A percentile compares a stretch with the other conserved stretches of the same genome.
Evolutionary conservation across 2,797 vertebrate species (phyloP).

Genomic region (Tenualosa ilisha): DNA sequence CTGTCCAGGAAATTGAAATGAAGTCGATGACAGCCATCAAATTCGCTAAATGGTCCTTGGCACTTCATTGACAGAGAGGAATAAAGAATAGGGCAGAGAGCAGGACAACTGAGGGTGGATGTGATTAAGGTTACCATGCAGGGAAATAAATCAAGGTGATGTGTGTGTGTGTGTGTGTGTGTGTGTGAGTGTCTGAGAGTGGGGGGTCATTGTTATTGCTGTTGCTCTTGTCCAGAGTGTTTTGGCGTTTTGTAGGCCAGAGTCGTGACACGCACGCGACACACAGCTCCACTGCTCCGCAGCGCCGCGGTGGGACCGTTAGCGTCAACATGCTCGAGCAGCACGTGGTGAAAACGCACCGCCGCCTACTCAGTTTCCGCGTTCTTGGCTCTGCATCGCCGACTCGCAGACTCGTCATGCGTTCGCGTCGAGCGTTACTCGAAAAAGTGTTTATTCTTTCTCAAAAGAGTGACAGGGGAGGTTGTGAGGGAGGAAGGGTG

Average conservation of each 20-base stretch:
- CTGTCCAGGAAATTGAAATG: background rate
- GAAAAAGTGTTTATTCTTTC: background rate
- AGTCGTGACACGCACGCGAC: background rate
- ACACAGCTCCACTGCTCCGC: background rate
- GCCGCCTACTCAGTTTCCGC: background rate
- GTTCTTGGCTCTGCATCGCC: background rate
- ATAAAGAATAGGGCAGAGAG: background rate
- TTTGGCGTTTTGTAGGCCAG: background rate
- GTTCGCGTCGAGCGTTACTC: background rate
- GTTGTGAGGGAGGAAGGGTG: background rate
- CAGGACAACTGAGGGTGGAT: background rate
- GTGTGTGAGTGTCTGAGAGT: background rate
- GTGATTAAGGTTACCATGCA: background rate
- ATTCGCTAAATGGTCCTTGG: background rate
- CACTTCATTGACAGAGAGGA: background rate
- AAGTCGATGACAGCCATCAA: background rate
- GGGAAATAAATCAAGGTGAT: background rate
- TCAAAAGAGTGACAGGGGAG: background rate
- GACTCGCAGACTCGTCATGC: background rate
- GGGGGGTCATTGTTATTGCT: background rate
- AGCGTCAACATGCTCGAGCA: background rate
- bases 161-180: background rate
- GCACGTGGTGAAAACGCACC: background rate
- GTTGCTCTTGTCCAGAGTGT: background rate
- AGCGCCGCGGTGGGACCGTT: background rate